Base-by-base conservation (phyloP, 2,888 invertebrate species). In the Polymixis flavicincta region DNA sequence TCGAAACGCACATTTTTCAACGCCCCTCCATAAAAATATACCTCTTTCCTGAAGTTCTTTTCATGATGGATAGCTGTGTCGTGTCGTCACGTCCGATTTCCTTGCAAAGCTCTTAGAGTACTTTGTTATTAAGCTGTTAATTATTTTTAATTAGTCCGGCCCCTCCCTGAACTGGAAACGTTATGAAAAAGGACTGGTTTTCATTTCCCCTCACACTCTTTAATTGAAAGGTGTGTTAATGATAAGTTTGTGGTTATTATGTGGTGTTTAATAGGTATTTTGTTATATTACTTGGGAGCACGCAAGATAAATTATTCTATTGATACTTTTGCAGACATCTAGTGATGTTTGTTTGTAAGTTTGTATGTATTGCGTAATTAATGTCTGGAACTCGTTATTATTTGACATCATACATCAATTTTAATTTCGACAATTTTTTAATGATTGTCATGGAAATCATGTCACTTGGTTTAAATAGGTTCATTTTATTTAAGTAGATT, bases 71-170 rank as follows among this genome's bases (percentile, higher is more conserved):
- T 64, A 9, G 25, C 8, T n/a, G 48, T 19, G n/a, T 42, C 59
- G 50, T 55, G 57, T n/a, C 69, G 54, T 79, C 82, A 68, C 77
- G 64, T 79, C 67, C 64, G 32, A 60, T 60, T 45, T 65, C 55
- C 65, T 55, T 60, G 42, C 32, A 82, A 52, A 54, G 45, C 67
- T 48, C 25, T 28, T 32, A 11, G 54, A 68, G 77, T 54, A 65
- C 28, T 76, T 68, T 25, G n/a, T n/a, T 64, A 55, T 54, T 52
- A 48, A 82, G 60, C 65, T 54, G 64, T 78, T 78, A 81, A 81
- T 81, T 78, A 74, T 74, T 74, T 74, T 65, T 54, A 74, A 78
- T 65, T 81, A 81, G 28, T 65, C 48, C 22, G 42, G 25, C 19
- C 64, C 50, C 45, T 37, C 19, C 37, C 25, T 37, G 37, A 48